These are phyloP conservation scores for Scatophagus argus DNA, from an alignment of 2,113 vertebrate species.

Conservation along the genomic window DNA sequence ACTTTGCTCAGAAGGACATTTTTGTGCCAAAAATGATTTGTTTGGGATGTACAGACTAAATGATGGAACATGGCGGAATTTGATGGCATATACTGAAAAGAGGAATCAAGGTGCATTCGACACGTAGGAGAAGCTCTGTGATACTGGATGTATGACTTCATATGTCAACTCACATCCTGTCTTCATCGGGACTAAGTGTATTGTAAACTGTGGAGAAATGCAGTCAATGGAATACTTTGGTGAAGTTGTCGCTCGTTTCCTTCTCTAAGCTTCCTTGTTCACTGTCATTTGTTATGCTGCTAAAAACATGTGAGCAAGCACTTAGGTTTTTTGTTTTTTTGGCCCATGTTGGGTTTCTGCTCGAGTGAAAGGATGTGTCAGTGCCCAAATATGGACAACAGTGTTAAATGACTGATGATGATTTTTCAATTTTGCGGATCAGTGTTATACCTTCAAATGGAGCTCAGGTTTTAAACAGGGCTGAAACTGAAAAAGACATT, in stretches of 20 bases:
- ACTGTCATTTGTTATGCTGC: conserved; percentile 49
- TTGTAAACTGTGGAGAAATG: background rate
- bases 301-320: conserved; percentile 53
- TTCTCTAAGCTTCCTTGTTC: conserved; percentile 44
- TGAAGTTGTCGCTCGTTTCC: conserved; percentile 12
- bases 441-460: conserved; percentile 27
- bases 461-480: background rate
- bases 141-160: conserved; percentile 18
- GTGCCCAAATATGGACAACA: conserved; percentile 17
- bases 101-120: background rate
- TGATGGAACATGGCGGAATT: background rate
- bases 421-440: background rate
- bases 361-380: conserved; percentile 24
- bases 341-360: conserved; percentile 68
- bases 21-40: conserved; percentile 85
- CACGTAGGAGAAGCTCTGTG: conserved; percentile 10
- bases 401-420: conserved; percentile 35
- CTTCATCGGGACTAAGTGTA: conserved; percentile 13
- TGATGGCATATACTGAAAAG: background rate
- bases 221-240: conserved; percentile 4
- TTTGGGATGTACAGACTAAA: conserved; percentile 28
- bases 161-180: conserved; percentile 6
- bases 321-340: conserved; percentile 24
- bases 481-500: background rate
- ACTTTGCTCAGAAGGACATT: conserved; percentile 61